These are phyloP conservation scores for Muntiacus reevesi DNA, from an alignment of 2,113 vertebrate species.

Conservation along the genomic window DNA sequence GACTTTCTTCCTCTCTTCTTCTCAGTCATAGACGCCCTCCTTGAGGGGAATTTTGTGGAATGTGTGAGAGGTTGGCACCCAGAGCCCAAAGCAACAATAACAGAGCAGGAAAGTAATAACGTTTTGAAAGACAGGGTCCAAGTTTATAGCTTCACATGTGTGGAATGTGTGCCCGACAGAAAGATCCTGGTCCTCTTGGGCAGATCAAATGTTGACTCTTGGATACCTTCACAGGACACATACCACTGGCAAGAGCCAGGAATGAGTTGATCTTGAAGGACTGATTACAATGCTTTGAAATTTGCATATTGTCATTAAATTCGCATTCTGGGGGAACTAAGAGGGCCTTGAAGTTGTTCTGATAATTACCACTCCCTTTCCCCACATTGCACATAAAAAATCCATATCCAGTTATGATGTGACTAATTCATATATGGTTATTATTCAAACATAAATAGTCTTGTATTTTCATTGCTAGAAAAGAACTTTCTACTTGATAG, in stretches of 20 bases:
- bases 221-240: neutral
- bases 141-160: neutral
- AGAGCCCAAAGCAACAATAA: neutral
- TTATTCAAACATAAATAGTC: conserved; percentile 47
- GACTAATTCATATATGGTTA: conserved; percentile 33
- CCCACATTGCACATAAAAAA: neutral
- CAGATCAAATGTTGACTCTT: neutral
- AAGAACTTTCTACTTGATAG: conserved; percentile 50
- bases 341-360: neutral
- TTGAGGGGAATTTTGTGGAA: neutral
- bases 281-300: neutral
- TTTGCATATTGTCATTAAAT: conserved; percentile 27
- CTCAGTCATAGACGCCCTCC: neutral
- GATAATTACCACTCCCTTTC: neutral
- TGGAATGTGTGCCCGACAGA: neutral
- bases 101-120: neutral
- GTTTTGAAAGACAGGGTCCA: neutral
- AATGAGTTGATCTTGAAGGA: neutral
- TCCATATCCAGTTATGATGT: neutral
- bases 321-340: neutral
- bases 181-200: neutral
- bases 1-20: neutral
- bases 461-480: conserved; percentile 53
- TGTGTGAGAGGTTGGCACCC: neutral
- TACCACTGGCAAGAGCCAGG: neutral